Evolutionary conservation across 2,113 vertebrate genomes (phyloP), one percentile per base, ranked within the genome.

Genomic region (Larimichthys crocea): DNA sequence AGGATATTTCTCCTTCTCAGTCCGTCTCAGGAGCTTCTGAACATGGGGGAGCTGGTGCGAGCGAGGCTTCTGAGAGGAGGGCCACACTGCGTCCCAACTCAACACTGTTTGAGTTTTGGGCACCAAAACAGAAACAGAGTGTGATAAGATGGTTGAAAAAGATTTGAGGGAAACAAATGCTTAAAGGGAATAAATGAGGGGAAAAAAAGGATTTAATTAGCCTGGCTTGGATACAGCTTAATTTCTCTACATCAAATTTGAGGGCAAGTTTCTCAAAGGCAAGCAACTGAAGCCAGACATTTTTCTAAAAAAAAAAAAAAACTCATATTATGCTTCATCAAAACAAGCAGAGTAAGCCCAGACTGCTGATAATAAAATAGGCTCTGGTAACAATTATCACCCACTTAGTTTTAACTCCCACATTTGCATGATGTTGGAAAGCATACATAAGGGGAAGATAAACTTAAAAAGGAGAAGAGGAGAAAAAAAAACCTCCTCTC

Each of bases 321-420:
- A 85, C 65, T 81, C 74, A 65, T 75, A 80, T 88, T 82, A 73
- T 65, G 89, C 52, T 14, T 79, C 89, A 70, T 76, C 79, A 83
- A 87, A 86, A 82, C 80, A 79, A 82, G 83, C 80, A 73, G 71
- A 83, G 83, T 67, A 76, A 85, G 86, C 83, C 88, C 87, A 91
- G 88, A 90, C 90, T 92, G 88, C 88, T 92, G 89, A 91, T 91
- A 91, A 90, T 87, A 92, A 91, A 92, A 93, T 76, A 62, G 48
- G 22, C 80, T 93, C 93, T 94, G 92, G 90, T 81, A 91, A 89
- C 93, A 93, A 92, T 93, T 93, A 93, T 91, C 93, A 91, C 92
- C 86, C 90, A 89, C 92, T 93, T 89, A 91, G 83, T 82, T 85
- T 82, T 42, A 77, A 91, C 91, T 92, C 87, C 85, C 67, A 85